A percentile compares a stretch with the other conserved stretches of the same genome.
Conservation (phyloP, 2,113 vertebrate genomes). For the Eulemur rufifrons region DNA sequence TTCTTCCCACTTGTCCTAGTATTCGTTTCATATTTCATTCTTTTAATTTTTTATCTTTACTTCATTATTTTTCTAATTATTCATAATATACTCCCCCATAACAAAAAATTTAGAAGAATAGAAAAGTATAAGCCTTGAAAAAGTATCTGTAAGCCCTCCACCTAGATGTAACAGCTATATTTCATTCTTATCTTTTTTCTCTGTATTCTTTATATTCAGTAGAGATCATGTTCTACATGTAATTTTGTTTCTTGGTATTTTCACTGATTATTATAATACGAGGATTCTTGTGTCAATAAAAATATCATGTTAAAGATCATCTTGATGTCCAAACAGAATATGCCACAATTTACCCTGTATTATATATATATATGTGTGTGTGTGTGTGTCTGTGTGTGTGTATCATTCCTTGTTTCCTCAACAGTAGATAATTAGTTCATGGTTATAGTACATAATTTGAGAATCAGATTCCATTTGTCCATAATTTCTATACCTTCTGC, state of each 20-base stretch:
- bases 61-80: conserved; percentile 12
- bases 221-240: background rate
- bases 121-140: background rate
- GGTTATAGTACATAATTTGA: background rate
- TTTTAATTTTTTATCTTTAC: background rate
- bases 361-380: no score
- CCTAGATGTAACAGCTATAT: background rate
- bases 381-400: no score
- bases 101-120: background rate
- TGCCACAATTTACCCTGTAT: background rate
- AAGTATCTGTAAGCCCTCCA: background rate
- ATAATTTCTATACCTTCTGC: background rate
- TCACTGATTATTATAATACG: background rate
- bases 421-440: background rate
- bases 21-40: background rate
- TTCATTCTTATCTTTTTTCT: background rate
- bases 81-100: background rate
- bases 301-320: background rate
- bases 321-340: background rate
- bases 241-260: background rate
- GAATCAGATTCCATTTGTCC: background rate
- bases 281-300: background rate
- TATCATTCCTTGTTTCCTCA: background rate
- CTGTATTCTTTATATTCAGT: background rate
- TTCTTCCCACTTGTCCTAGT: background rate